Base-by-base conservation (phyloP, 2,888 invertebrate genomes). In the Orchesellides sinensis region DNA sequence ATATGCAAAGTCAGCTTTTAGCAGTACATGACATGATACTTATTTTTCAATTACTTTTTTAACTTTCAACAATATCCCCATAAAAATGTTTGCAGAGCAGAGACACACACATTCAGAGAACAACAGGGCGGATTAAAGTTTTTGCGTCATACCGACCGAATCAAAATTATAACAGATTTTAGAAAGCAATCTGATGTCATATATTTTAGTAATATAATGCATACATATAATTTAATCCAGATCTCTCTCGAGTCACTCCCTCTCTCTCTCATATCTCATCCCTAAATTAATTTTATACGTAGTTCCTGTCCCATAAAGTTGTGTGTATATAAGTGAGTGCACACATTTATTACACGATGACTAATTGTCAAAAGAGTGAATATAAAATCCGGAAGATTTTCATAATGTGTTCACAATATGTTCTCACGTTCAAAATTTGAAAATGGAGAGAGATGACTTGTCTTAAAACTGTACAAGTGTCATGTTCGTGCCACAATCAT, bases 1-100 rank as follows among this genome's bases (percentile, higher is more conserved):
- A 72, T 79, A 79, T 79, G 79, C 70, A 79, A 79, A 79, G 65
- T 79, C 79, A 72, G 79, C 63, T 79, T 70, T 70, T 65, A 72
- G 65, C 63, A 70, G 27, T 45, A 78, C 68, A 61, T 69, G 79
- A 70, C 70, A 72, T 70, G 54, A 72, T 52, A 61, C 54, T 68
- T 68, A 65, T 49, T 73, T 63, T 29, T 65, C 66, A 54, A 72
- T 72, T 23, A 54, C 59, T 59, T 59, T 54, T 23, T 6, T 59
- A 52, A 74, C 45, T 61, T 32, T 72, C 35, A 56, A 40, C 29
- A 72, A 59, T 54, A 35, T 32, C 27, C n/a, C n/a, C n/a, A n/a
- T n/a, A 66, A 40, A 69, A 32, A 52, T 66, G 32, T 21, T n/a
- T 32, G 40, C 40, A 40, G 32, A 32, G 32, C 5, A 32, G 6